Evolutionary conservation across 2,888 invertebrate species (phyloP).

Genomic region (Molorchus minor): DNA sequence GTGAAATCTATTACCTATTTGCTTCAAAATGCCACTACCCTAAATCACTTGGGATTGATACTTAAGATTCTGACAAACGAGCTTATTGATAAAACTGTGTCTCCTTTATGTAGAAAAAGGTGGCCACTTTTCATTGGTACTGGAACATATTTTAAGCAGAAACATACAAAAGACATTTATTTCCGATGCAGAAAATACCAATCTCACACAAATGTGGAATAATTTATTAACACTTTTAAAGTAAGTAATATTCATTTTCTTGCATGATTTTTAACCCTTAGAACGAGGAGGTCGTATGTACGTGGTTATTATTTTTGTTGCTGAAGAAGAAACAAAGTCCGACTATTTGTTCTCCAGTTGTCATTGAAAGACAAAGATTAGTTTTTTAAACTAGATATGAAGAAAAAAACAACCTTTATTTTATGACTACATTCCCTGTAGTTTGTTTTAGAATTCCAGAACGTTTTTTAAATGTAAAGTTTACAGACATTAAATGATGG

Average conservation of each 20-base stretch:
- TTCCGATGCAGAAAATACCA: conserved; percentile 47
- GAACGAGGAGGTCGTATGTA: no score
- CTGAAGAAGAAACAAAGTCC: no score
- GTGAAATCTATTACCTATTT: conserved; percentile 70
- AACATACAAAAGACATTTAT: conserved; percentile 50
- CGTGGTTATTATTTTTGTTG: no score
- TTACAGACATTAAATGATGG: no score
- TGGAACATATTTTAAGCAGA: conserved; percentile 58
- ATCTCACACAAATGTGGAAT: conserved; percentile 57
- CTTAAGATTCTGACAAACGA: conserved; percentile 72
- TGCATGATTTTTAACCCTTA: no score
- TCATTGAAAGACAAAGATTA: no score
- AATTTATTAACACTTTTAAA: conserved; percentile 57
- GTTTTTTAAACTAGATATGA: no score
- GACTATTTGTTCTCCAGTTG: no score
- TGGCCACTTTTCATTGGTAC: conserved; percentile 62
- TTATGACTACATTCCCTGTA: no score
- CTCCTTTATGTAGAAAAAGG: conserved; percentile 58
- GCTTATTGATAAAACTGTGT: conserved; percentile 57
- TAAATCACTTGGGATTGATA: conserved; percentile 69
- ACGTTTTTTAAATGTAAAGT: no score
- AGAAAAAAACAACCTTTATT: no score
- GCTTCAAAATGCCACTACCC: conserved; percentile 68
- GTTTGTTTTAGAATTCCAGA: no score
- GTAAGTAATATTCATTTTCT: conserved; percentile 49